Base-by-base conservation (phyloP, 2,888 invertebrate species). In the Trissolcus brochymenae region DNA sequence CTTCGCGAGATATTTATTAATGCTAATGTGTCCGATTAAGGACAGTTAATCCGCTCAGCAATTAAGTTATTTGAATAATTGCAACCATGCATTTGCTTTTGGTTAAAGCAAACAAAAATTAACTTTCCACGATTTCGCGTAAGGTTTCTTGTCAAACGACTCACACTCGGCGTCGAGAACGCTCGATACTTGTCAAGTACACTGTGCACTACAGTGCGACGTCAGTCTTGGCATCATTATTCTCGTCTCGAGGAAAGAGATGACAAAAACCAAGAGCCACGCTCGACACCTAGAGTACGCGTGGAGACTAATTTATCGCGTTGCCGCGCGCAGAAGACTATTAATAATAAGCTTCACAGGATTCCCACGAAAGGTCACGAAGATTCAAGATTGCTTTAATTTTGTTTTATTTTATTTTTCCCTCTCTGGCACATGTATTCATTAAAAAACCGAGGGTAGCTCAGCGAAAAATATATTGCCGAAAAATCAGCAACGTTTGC, bases 221-320 rank as follows among this genome's bases (percentile, higher is more conserved):
- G 62, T 75, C 78, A 67, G 78, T 65, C 75, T 73, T 62, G 72
- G 61, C 72, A 76, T 79, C 79, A 76, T 79, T 79, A 79, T 79
- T 76, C 75, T 79, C 66, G 76, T 72, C 75, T 65, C 72, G 79
- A 57, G 73, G 73, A 79, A 77, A 71, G 78, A 76, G 78, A 78
- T 79, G 80, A 79, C 76, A 80, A 81, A 82, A 82, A 76, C 79
- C 79, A 79, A 74, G 77, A 77, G 79, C 66, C 76, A 74, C 78
- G 79, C 79, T 80, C 80, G 81, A 82, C 83, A 83, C 81, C 81
- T 79, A 78, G 77, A 68, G 72, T 77, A 83, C 78, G 79, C 76
- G 79, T 76, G 53, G 77, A 78, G 79, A 78, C 81, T 82, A 82
- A 83, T 83, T 83, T 81, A 82, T 82, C 79, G 82, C 79, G 76